Evolutionary conservation across 2,888 invertebrate species (phyloP), one percentile per base, ranked within the genome.

Genomic region (Zele albiditarsus): DNA sequence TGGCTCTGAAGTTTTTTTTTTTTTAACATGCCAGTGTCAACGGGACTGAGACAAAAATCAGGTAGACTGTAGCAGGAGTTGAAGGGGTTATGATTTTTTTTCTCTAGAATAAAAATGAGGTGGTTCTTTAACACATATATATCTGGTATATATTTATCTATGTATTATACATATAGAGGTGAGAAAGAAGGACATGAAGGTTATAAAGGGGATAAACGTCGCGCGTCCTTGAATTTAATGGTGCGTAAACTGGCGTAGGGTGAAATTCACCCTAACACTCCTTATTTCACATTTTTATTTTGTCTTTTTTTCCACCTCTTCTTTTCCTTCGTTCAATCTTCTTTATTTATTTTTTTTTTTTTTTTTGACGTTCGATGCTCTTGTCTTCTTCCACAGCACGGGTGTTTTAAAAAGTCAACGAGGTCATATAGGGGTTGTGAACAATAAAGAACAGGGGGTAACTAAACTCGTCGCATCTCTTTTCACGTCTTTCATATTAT

Each of bases 151-250:
- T 46, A 46, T 46, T n/a, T 46, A 46, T 46, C 46, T 46, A 16
- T 46, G 14, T n/a, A 46, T 46, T 46, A 53, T 20, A 53, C 53
- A 46, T n/a, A 14, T 46, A 53, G 71, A 76, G 77, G 78, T 62
- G 27, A 78, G 75, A 76, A 76, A 76, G 67, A 71, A 42, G 75
- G 76, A 77, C 78, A 76, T 73, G 78, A 78, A 80, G 77, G 79
- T 78, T 77, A 76, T 80, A 79, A 84, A 86, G 82, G 81, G 85
- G 83, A 86, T 86, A 85, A 87, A 84, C 84, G 87, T 84, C 85
- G 80, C 81, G 82, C 78, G 81, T 82, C 83, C 80, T 84, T 81
- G 85, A 82, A 85, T 87, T 88, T 87, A 88, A 88, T 88, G 88
- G 87, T 82, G 88, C 88, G 87, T 88, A 84, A 88, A 88, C 84